Base-by-base conservation (phyloP, 2,113 vertebrate species). In the Forbesichthys papilliferus region DNA sequence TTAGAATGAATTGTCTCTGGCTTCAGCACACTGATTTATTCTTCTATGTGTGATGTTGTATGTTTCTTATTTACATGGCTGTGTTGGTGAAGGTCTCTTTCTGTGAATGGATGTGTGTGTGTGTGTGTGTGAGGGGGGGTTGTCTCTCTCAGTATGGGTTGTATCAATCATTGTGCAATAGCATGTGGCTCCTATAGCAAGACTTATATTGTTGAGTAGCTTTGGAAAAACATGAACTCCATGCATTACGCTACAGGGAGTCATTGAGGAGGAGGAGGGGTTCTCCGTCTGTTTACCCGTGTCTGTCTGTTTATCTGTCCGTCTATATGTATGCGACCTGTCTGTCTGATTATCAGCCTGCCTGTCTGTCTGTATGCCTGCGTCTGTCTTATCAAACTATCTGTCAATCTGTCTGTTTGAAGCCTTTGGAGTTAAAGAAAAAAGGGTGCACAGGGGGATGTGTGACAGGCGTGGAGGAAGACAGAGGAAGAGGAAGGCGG, bases 161-260 rank as follows among this genome's bases (percentile, higher is more conserved):
- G 16, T 52, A 69, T 74, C 60, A 49, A 36, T 66, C 76, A 73
- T 33, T 54, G 16, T 27, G 42, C 48, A 73, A 53, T 53, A 33
- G 63, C 27, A 46, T 1, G 60, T 42, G 36, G 36, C 36, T 52
- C 74, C 59, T 65, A 18, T 48, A 42, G 46, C 8, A 33, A 74
- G 36, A 51, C 53, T n/a, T 0, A 62, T 9, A 36, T 46, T 48
- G 12, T 57, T 27, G 34, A 60, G 42, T 8, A 60, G 18, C 34
- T 4, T 14, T 47, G 16, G 18, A 51, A 51, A 49, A 14, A 51
- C 11, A 14, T 51, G 49, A 51, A 51, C 3, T 10, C 9, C 7
- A 3, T 42, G 7, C 36, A 42, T 42, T 42, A 42, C 36, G 7
- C 36, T 42, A 42, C 36, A 42, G 36, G 36, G 36, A 42, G 36